Evolutionary conservation across 2,888 invertebrate species (phyloP).

Genomic region (Itoplectis maculator): DNA sequence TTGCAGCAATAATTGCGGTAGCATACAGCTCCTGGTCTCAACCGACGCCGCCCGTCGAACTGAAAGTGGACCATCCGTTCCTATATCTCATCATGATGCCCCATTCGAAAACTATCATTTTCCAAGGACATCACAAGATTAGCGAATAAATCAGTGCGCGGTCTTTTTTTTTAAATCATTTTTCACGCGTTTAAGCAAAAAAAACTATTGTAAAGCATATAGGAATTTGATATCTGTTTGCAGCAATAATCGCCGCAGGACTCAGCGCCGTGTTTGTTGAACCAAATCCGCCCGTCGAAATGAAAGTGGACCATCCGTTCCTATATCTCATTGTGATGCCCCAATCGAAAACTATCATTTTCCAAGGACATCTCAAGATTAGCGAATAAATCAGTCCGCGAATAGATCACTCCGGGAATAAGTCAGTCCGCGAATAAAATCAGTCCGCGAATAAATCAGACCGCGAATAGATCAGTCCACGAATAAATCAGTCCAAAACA

Average conservation of each 20-base stretch:
- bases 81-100: background rate
- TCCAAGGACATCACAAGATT: background rate
- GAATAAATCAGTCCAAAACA: too few relatives aligned
- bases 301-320: slow-evolving; percentile 61
- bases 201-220: too few relatives aligned
- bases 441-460: too few relatives aligned
- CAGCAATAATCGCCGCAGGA: too few relatives aligned
- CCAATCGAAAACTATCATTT: slow-evolving; percentile 9
- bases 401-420: too few relatives aligned
- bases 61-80: slow-evolving; percentile 25
- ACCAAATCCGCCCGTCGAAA: slow-evolving; percentile 2
- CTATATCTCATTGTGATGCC: slow-evolving; percentile 42
- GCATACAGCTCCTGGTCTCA: background rate
- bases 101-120: background rate
- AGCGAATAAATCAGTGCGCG: background rate
- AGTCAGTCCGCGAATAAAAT: too few relatives aligned
- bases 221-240: too few relatives aligned
- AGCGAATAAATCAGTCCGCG: background rate
- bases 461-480: too few relatives aligned
- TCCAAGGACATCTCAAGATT: slow-evolving; percentile 16
- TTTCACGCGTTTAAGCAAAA: too few relatives aligned
- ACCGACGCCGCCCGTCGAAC: background rate
- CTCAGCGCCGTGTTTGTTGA: background rate
- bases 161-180: background rate
- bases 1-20: background rate